Evolutionary conservation across 2,797 vertebrate genomes (phyloP).

Genomic region (Hipposideros larvatus): DNA sequence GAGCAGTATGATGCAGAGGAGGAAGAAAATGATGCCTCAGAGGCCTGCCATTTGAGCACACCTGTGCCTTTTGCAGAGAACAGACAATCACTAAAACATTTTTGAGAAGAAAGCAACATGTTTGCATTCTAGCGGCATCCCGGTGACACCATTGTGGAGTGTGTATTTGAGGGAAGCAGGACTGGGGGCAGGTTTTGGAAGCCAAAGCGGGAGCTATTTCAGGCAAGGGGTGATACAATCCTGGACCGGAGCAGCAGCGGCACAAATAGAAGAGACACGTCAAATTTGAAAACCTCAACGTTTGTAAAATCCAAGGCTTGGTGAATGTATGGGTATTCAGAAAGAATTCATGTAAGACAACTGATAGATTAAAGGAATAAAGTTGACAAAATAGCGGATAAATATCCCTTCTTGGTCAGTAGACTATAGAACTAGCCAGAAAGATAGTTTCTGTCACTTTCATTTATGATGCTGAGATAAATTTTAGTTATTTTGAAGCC

Average conservation of each 20-base stretch:
- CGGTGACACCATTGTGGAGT: background rate
- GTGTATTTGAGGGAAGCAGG: background rate
- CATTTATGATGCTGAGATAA: background rate
- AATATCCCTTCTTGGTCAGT: background rate
- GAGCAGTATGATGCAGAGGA: background rate
- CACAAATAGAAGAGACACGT: background rate
- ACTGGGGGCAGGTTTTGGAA: background rate
- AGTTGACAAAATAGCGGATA: background rate
- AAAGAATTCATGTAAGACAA: background rate
- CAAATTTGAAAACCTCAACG: background rate
- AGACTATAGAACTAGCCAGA: background rate
- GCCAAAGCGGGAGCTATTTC: background rate
- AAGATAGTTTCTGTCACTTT: background rate
- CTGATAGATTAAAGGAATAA: background rate
- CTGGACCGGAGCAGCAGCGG: background rate
- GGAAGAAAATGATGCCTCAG: background rate
- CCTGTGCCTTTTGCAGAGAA: background rate
- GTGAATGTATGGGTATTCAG: background rate
- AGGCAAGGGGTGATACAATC: background rate
- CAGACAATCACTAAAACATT: background rate
- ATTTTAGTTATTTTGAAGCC: slow-evolving; percentile 38
- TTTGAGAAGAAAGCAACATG: background rate
- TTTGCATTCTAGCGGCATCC: background rate
- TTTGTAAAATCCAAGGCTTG: background rate
- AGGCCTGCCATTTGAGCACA: background rate